These are phyloP conservation scores for Sycophila sp. DNA, from an alignment of 1,140 invertebrate genomes.

Conservation along the genomic window DNA sequence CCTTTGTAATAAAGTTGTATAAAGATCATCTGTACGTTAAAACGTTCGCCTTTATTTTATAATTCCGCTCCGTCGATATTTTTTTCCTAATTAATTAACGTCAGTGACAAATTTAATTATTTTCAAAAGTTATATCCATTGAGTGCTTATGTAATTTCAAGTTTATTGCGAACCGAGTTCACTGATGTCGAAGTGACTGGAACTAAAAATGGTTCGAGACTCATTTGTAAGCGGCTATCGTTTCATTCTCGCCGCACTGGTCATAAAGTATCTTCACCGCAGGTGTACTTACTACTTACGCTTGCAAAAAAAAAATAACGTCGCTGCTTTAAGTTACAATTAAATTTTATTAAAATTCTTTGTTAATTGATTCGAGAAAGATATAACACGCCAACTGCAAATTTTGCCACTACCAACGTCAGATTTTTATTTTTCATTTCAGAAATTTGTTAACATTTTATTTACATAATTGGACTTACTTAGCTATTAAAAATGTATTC, in stretches of 20 bases:
- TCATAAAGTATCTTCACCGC: background rate
- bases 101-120: too few species aligned
- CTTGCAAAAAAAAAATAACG: background rate
- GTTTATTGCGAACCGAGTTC: background rate
- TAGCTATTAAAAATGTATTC: too few species aligned
- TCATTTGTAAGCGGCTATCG: constrained; percentile 21
- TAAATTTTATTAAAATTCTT: too few species aligned
- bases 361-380: too few species aligned
- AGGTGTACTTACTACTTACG: background rate
- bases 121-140: background rate
- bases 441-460: background rate
- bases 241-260: background rate
- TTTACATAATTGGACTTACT: background rate
- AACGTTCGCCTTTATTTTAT: too few species aligned
- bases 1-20: constrained; percentile 34
- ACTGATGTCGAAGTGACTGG: background rate
- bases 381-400: too few species aligned
- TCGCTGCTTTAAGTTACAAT: too few species aligned
- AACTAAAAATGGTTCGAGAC: background rate
- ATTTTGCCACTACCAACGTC: too few species aligned
- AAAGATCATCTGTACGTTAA: constrained; percentile 29
- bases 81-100: too few species aligned
- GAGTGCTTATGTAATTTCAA: background rate
- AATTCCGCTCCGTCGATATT: too few species aligned
- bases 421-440: too few species aligned